These are phyloP conservation scores for Puntigrus tetrazona DNA, from an alignment of 2,113 vertebrate genomes.

Conservation along the genomic window DNA sequence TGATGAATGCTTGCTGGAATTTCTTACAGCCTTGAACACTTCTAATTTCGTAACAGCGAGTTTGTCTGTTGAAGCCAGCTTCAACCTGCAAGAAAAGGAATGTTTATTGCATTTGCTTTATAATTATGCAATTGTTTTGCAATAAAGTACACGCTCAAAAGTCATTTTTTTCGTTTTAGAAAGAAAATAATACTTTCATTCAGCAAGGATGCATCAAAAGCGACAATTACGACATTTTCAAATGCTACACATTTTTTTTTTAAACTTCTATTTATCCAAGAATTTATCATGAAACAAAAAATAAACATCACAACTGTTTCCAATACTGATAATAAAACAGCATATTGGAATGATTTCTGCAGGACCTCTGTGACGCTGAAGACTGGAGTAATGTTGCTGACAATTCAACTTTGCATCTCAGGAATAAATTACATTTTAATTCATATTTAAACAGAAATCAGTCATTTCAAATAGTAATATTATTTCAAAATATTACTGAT, in stretches of 20 bases:
- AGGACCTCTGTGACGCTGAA: neutral
- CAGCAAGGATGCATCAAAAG: neutral
- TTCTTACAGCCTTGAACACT: constrained; percentile 68
- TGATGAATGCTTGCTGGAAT: constrained; percentile 85
- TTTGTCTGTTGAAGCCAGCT: constrained; percentile 82
- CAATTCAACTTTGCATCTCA: neutral
- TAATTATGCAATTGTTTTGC: neutral
- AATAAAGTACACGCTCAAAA: neutral
- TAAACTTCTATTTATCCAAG: neutral
- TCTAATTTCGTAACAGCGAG: constrained; percentile 83
- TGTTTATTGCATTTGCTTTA: neutral
- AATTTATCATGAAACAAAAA: neutral
- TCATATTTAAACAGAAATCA: neutral
- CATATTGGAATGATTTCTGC: neutral
- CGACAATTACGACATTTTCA: neutral
- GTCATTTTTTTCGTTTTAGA: neutral
- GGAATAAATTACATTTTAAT: neutral
- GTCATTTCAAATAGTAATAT: neutral
- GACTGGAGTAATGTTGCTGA: neutral
- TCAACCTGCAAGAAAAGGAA: constrained; percentile 75
- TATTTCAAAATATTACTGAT: neutral
- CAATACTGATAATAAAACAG: neutral
- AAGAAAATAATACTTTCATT: neutral
- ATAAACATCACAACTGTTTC: neutral
- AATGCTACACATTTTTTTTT: neutral